Evolutionary conservation across 2,888 invertebrate genomes (phyloP).

Genomic region (Malthinus seriepunctatus): DNA sequence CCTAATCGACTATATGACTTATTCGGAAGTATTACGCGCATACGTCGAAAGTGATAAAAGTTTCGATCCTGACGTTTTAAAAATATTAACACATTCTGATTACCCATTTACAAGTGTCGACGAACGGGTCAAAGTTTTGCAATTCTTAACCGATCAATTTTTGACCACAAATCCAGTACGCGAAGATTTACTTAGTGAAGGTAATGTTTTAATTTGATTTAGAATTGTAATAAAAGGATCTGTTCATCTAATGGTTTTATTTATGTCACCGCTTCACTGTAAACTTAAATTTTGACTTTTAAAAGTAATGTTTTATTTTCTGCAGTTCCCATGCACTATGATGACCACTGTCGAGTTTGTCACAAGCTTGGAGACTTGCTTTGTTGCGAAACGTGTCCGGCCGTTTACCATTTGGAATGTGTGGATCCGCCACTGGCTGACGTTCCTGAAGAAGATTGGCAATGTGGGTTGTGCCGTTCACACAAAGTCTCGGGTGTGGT

Average conservation of each 20-base stretch:
- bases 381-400: slow-evolving; percentile 98
- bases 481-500: slow-evolving; percentile 92
- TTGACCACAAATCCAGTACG: slow-evolving; percentile 90
- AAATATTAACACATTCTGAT: slow-evolving; percentile 73
- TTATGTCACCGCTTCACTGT: no score
- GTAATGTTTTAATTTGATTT: slow-evolving; percentile 54
- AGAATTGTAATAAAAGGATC: background rate
- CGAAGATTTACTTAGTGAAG: slow-evolving; percentile 93
- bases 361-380: slow-evolving; percentile 92
- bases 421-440: slow-evolving; percentile 92
- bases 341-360: slow-evolving; percentile 91
- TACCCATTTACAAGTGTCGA: slow-evolving; percentile 87
- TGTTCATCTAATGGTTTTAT: background rate
- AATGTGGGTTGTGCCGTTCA: slow-evolving; percentile 90
- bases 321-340: slow-evolving; percentile 82
- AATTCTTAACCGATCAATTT: slow-evolving; percentile 94
- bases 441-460: slow-evolving; percentile 97
- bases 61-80: slow-evolving; percentile 74
- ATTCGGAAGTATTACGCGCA: slow-evolving; percentile 89
- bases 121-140: slow-evolving; percentile 78
- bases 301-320: no score
- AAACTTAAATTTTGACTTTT: no score
- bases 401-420: slow-evolving; percentile 96
- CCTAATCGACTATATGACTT: slow-evolving; percentile 93
- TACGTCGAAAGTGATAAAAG: slow-evolving; percentile 90